Evolutionary conservation across 2,888 invertebrate genomes (phyloP).

Genomic region (Sycophila texana): DNA sequence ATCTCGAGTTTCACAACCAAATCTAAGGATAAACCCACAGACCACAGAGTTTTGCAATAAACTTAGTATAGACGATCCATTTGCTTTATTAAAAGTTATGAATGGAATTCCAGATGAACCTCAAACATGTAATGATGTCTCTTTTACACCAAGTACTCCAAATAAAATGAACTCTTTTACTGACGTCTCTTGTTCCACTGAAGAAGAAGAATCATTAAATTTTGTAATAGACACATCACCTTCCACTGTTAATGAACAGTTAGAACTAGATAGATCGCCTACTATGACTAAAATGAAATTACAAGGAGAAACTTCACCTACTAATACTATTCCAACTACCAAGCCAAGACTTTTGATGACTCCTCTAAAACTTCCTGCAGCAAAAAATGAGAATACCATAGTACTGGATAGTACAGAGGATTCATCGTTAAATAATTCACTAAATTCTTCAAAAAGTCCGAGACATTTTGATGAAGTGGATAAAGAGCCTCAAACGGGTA

Average conservation of each 20-base stretch:
- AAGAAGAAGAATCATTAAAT: constrained; percentile 17
- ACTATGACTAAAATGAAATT: constrained; percentile 1
- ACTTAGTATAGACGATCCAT: constrained; percentile 88
- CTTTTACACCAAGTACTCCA: constrained; percentile 19
- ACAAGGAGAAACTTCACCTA: constrained; percentile 42
- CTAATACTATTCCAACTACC: too few relatives aligned
- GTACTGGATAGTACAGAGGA: constrained; percentile 29
- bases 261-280: constrained; percentile 42
- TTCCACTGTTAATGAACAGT: not conserved
- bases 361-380: constrained; percentile 58
- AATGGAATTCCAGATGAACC: constrained; percentile 49
- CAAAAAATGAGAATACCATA: constrained; percentile 44
- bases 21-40: constrained; percentile 80
- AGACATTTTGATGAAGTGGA: not conserved
- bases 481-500: constrained; percentile 1
- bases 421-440: not conserved
- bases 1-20: constrained; percentile 69
- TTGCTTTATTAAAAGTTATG: constrained; percentile 78
- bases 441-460: constrained; percentile 40
- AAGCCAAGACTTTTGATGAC: constrained; percentile 42
- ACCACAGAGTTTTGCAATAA: constrained; percentile 82
- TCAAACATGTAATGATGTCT: not conserved
- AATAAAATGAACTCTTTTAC: constrained; percentile 12
- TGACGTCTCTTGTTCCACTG: constrained; percentile 32
- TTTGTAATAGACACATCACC: constrained; percentile 48